phyloP scores from a whole-genome alignment of 2,888 invertebrate species.

The Bursaphelenchus okinawaensis region DNA sequence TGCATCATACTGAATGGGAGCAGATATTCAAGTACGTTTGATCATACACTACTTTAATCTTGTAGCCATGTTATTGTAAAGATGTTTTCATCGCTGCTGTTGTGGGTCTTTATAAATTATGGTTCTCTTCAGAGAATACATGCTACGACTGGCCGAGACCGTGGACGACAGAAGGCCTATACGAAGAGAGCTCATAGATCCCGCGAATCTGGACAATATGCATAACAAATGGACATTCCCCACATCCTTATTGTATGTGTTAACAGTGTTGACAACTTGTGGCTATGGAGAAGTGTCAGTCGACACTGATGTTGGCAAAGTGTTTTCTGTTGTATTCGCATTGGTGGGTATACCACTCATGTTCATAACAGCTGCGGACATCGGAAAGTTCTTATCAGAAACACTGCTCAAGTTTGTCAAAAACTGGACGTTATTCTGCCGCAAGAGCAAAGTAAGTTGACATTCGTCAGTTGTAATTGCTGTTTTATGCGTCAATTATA shows the following conservation, averaged over 20 bases:
- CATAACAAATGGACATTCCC: conserved; percentile 58
- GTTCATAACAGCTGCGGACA: conserved; percentile 59
- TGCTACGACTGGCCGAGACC: conserved; percentile 47
- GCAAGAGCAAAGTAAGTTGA: conserved; percentile 43
- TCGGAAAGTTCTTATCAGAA: conserved; percentile 58
- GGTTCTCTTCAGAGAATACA: conserved; percentile 44
- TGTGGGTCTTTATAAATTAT: not conserved
- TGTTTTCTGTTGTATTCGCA: conserved; percentile 57
- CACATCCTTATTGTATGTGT: conserved; percentile 55
- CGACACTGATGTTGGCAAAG: conserved; percentile 56
- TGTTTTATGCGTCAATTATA: not conserved
- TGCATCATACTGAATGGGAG: conserved; percentile 49
- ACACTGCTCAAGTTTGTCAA: conserved; percentile 55
- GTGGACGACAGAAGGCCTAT: conserved; percentile 54
- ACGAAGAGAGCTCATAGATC: conserved; percentile 42
- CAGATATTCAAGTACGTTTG: conserved; percentile 37
- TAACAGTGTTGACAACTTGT: conserved; percentile 58
- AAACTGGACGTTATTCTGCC: conserved; percentile 46
- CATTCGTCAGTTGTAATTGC: not conserved
- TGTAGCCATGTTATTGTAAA: not conserved
- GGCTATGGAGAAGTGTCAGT: conserved; percentile 58
- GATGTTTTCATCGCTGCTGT: not conserved
- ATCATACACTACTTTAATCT: not conserved
- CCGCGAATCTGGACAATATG: conserved; percentile 50
- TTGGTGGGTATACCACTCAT: conserved; percentile 58